A percentile compares a stretch with the other conserved stretches of the same genome.
These are phyloP conservation scores for Pristionchus entomophagus DNA, from an alignment of 2,888 invertebrate species.

Conservation along the genomic window DNA sequence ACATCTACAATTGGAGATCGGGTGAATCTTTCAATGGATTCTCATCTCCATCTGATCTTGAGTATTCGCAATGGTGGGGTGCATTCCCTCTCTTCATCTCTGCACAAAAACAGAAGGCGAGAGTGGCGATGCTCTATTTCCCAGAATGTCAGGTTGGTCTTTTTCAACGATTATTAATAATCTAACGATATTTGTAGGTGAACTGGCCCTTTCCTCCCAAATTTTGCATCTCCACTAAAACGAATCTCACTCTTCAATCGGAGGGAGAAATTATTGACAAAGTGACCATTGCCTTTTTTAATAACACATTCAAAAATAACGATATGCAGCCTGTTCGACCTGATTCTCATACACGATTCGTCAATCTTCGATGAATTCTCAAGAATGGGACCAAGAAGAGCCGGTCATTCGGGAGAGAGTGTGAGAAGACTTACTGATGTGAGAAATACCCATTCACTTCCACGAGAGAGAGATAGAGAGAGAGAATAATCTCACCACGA, in stretches of 20 bases:
- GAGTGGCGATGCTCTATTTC: conserved; percentile 64
- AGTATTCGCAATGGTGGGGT: conserved; percentile 57
- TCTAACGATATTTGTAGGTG: background rate
- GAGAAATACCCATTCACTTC: background rate
- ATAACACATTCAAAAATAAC: background rate
- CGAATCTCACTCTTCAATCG: background rate
- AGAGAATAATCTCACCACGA: background rate
- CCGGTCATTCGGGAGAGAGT: conserved; percentile 42
- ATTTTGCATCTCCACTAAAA: conserved; percentile 1
- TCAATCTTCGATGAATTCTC: conserved; percentile 59
- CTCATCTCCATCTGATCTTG: conserved; percentile 56
- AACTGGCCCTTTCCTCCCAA: conserved; percentile 11
- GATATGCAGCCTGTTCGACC: conserved; percentile 56
- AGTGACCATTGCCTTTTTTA: background rate
- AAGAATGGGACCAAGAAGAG: conserved; percentile 54
- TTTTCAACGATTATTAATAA: background rate
- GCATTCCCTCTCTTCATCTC: conserved; percentile 61
- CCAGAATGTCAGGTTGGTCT: conserved; percentile 59
- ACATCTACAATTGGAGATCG: conserved; percentile 58
- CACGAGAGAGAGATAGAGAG: background rate
- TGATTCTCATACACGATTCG: conserved; percentile 60
- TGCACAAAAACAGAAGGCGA: conserved; percentile 55
- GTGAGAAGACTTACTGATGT: conserved; percentile 34
- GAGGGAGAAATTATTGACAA: conserved; percentile 35
- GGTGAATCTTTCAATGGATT: conserved; percentile 58